Conservation (phyloP, 2,113 vertebrate species). For the Sporophila hypoxantha region DNA sequence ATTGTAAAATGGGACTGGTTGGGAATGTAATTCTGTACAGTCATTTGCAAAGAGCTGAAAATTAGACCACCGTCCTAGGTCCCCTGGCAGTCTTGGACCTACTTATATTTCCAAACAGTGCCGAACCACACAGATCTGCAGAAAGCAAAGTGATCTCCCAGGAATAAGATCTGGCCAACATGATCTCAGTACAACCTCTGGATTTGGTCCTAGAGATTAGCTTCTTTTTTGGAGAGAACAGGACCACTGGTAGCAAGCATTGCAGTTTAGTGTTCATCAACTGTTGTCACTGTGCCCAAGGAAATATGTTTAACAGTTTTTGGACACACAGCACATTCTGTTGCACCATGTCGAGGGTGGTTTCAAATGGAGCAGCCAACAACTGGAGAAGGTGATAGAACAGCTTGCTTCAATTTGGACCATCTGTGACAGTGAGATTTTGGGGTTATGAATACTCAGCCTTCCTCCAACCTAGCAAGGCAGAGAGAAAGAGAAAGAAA, state of each 20-base stretch:
- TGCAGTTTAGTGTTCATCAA: constrained; percentile 18
- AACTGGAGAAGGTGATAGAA: constrained; percentile 42
- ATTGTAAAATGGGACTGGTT: not conserved
- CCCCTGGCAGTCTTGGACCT: not conserved
- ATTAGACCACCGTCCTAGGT: not conserved
- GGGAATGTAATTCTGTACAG: not conserved
- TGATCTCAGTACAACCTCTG: not conserved
- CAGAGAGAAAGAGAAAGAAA: not conserved
- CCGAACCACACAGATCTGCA: not conserved
- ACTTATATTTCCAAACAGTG: not conserved
- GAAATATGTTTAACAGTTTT: constrained; percentile 39
- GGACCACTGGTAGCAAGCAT: not conserved
- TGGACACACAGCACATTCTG: constrained; percentile 11
- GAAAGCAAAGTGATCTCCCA: not conserved
- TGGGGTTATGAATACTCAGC: constrained; percentile 24
- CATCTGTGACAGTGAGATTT: constrained; percentile 39
- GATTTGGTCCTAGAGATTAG: not conserved
- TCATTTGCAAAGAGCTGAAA: not conserved
- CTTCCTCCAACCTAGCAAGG: not conserved
- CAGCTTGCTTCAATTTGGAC: constrained; percentile 51
- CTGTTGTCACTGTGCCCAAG: constrained; percentile 26
- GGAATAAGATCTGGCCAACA: not conserved
- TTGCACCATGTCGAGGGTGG: constrained; percentile 9
- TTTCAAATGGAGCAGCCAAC: constrained; percentile 30
- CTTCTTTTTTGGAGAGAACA: not conserved